Conservation (phyloP, 2,113 vertebrate species). For the Rhizomys pruinosus region DNA sequence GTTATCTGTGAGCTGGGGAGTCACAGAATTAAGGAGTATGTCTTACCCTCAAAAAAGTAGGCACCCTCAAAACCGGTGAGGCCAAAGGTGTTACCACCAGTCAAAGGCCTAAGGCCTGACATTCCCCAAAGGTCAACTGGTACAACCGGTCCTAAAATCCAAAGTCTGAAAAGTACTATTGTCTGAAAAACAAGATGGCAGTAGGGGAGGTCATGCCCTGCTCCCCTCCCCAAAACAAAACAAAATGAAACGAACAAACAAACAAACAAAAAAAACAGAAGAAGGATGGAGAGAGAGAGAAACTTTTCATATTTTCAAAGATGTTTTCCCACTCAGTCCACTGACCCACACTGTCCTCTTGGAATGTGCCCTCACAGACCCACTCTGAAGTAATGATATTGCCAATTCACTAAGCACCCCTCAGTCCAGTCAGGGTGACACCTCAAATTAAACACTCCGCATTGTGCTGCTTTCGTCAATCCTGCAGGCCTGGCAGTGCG, state of each 20-base stretch:
- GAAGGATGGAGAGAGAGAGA: not conserved
- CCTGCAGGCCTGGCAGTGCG: not conserved
- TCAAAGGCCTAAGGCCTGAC: not conserved
- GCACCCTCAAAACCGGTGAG: not conserved
- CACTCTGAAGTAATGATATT: not conserved
- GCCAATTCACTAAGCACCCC: not conserved
- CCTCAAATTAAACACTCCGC: not conserved
- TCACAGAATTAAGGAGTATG: not conserved
- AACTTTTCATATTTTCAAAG: not conserved
- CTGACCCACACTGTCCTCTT: not conserved
- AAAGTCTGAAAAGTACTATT: not conserved
- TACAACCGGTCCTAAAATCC: not conserved
- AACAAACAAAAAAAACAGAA: no score
- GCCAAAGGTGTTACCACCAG: not conserved
- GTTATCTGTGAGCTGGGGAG: not conserved
- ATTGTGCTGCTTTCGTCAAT: not conserved
- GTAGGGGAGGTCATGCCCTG: not conserved
- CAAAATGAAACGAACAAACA: no score
- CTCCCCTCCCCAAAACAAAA: no score
- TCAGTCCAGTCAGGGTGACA: not conserved
- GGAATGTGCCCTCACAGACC: not conserved
- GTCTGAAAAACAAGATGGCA: not conserved
- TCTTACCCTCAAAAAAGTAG: not conserved
- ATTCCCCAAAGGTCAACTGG: not conserved
- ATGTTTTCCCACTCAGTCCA: not conserved